Conservation (phyloP, 1,140 invertebrate species). For the Elysia chlorotica region DNA sequence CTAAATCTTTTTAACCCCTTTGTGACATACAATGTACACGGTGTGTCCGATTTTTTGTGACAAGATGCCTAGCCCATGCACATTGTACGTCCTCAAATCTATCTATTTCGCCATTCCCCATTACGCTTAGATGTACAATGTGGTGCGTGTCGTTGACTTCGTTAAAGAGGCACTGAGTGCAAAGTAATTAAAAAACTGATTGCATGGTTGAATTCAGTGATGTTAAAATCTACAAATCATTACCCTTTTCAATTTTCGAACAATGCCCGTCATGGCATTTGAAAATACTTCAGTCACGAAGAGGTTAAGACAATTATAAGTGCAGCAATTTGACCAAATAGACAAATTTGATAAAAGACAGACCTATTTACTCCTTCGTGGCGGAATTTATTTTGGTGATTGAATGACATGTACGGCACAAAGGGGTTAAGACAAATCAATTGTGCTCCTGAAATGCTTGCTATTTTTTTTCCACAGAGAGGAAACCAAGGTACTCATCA, state of each 20-base stretch:
- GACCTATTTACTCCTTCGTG: too few species aligned
- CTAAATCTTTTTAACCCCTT: too few species aligned
- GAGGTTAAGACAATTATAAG: neutral
- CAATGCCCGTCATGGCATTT: too few species aligned
- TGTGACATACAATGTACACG: too few species aligned
- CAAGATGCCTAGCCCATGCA: too few species aligned
- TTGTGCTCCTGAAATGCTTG: neutral
- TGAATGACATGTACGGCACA: neutral
- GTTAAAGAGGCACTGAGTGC: neutral
- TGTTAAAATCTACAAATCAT: neutral
- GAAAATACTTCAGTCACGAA: neutral
- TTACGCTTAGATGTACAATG: too few species aligned
- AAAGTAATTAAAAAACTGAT: neutral
- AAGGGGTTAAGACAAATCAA: neutral
- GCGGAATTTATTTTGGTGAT: too few species aligned
- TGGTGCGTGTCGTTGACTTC: neutral
- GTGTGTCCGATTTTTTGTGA: too few species aligned
- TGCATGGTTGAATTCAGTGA: neutral
- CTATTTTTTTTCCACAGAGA: neutral
- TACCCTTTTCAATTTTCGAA: neutral
- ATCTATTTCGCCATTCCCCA: too few species aligned
- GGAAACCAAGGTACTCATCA: neutral
- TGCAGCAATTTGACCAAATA: neutral
- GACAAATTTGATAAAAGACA: neutral
- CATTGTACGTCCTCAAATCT: too few species aligned